These are phyloP conservation scores for Cryptotis parvus DNA, from an alignment of 2,113 vertebrate species.

Conservation along the genomic window DNA sequence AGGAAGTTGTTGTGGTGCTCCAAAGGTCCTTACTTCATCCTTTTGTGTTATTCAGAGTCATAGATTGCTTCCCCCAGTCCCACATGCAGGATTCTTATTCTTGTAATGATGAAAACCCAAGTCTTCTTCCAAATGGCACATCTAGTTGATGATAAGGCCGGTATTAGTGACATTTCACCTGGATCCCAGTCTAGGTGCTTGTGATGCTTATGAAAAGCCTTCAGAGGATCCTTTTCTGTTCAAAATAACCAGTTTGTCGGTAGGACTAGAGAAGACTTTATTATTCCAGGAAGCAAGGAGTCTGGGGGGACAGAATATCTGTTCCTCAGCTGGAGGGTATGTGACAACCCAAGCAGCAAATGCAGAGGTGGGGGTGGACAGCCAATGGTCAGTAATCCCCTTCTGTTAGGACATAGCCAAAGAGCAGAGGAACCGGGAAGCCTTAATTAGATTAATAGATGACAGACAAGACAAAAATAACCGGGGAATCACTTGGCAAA, in stretches of 20 bases:
- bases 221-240: not conserved
- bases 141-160: not conserved
- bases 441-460: conserved; percentile 65
- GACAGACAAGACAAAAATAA: conserved; percentile 53
- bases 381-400: not conserved
- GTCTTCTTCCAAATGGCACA: not conserved
- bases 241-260: not conserved
- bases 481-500: conserved; percentile 57
- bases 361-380: not conserved
- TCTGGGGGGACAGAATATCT: not conserved
- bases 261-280: not conserved
- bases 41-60: not conserved
- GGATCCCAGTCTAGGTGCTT: not conserved
- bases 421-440: conserved; percentile 40
- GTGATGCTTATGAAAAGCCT: not conserved
- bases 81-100: not conserved
- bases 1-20: not conserved
- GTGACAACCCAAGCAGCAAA: not conserved
- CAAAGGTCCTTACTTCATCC: not conserved
- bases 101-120: not conserved
- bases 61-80: not conserved
- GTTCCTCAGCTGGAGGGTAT: not conserved
- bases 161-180: not conserved
- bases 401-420: not conserved
- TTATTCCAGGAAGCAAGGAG: not conserved